Conservation (phyloP, 2,888 invertebrate species). For the Pandemis corylana region DNA sequence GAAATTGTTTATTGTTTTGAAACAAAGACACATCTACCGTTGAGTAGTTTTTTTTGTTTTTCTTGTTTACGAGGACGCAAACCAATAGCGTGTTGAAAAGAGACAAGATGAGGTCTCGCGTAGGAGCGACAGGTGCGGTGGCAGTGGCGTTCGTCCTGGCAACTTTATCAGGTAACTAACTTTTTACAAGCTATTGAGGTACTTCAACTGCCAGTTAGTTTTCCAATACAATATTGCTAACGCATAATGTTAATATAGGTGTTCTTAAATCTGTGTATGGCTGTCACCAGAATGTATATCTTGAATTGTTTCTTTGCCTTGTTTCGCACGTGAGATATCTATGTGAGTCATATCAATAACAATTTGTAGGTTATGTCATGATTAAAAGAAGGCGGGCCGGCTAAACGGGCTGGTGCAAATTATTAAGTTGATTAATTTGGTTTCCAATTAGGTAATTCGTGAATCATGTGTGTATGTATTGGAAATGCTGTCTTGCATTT, state of each 20-base stretch:
- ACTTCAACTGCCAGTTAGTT: conserved; percentile 23
- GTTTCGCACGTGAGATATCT: conserved; percentile 2
- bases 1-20: conserved; percentile 74
- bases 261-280: neutral
- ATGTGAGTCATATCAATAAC: conserved; percentile 40
- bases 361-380: conserved; percentile 40
- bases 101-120: conserved; percentile 78
- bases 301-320: conserved; percentile 26
- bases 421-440: conserved; percentile 6
- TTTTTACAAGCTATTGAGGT: conserved; percentile 33
- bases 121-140: conserved; percentile 81
- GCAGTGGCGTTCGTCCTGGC: conserved; percentile 76
- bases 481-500: neutral
- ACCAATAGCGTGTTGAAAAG: conserved; percentile 72
- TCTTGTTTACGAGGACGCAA: conserved; percentile 70
- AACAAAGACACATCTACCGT: conserved; percentile 66
- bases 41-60: conserved; percentile 71
- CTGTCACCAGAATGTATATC: conserved; percentile 8
- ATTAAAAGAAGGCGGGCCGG: conserved; percentile 26
- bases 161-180: conserved; percentile 76
- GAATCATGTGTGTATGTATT: neutral
- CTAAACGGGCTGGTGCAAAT: neutral
- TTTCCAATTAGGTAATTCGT: neutral
- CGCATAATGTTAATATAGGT: neutral
- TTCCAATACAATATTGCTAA: conserved; percentile 10